phyloP scores from a whole-genome alignment of 2,888 invertebrate species.

The Parasteatoda lunata region DNA sequence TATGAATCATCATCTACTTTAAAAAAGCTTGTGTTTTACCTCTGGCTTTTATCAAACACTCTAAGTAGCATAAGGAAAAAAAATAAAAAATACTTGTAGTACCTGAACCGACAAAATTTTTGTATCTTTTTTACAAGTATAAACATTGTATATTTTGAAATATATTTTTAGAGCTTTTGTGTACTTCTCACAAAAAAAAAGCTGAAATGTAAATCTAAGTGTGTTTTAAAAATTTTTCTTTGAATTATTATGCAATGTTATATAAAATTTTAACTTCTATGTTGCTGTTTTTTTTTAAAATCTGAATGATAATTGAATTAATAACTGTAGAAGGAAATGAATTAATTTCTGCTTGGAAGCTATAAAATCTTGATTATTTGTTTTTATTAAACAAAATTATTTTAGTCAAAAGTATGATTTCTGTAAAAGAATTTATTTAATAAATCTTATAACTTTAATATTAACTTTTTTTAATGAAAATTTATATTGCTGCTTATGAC shows the following conservation, averaged over 20 bases:
- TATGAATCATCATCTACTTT: no score
- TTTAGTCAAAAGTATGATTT: no score
- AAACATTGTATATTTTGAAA: constrained; percentile 52
- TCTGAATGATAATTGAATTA: neutral
- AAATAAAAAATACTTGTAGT: constrained; percentile 44
- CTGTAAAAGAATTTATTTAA: no score
- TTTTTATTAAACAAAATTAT: no score
- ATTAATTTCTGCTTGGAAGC: no score
- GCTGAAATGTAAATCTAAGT: neutral
- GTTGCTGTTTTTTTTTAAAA: neutral
- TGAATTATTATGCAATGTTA: neutral
- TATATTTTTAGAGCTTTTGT: constrained; percentile 29
- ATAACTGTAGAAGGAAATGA: no score
- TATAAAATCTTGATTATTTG: no score
- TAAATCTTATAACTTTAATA: no score
- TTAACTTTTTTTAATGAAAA: no score
- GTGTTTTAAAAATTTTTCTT: neutral
- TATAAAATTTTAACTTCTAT: neutral
- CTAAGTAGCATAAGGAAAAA: neutral
- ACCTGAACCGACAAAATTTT: constrained; percentile 55
- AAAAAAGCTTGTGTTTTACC: no score
- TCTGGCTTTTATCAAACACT: neutral
- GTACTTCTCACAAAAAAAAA: neutral
- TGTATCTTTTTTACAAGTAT: constrained; percentile 56
- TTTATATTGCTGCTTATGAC: no score